Conservation (phyloP, 1,140 invertebrate species). For the Lordiphosa clarofinis region DNA sequence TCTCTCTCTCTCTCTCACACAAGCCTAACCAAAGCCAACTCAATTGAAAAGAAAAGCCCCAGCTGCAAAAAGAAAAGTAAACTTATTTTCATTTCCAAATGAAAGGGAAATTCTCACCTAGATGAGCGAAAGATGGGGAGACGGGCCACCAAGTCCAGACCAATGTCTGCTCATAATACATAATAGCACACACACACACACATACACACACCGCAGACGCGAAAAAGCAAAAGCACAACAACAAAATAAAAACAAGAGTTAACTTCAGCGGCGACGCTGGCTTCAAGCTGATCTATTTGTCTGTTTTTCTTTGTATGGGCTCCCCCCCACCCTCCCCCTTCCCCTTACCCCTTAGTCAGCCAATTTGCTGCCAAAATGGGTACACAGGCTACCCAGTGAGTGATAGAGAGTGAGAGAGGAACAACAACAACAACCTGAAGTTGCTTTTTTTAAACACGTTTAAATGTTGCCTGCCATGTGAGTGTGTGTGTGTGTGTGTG, state of each 20-base stretch:
- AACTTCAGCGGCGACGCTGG: slow-evolving; percentile 1
- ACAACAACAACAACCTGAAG: slow-evolving; percentile 38
- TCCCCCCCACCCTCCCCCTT: not conserved
- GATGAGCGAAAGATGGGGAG: slow-evolving; percentile 42
- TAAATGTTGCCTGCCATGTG: slow-evolving; percentile 10
- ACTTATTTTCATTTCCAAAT: slow-evolving; percentile 79
- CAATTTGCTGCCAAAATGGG: slow-evolving; percentile 27
- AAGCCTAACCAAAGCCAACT: no score
- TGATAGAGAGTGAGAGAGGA: not conserved
- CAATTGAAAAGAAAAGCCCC: slow-evolving; percentile 20
- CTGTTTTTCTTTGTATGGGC: slow-evolving; percentile 20
- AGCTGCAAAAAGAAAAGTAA: slow-evolving; percentile 65
- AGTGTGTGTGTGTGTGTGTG: slow-evolving; percentile 25
- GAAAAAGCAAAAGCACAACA: slow-evolving; percentile 14
- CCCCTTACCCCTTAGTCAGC: not conserved
- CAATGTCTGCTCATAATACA: slow-evolving; percentile 18
- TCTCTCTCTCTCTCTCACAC: not conserved
- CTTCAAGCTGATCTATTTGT: slow-evolving; percentile 42
- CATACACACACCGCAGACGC: slow-evolving; percentile 1
- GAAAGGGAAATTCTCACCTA: slow-evolving; percentile 79
- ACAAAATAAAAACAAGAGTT: slow-evolving; percentile 17
- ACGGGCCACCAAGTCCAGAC: not conserved
- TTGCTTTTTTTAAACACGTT: slow-evolving; percentile 65
- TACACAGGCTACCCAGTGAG: slow-evolving; percentile 11
- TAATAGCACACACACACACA: slow-evolving; percentile 17